Evolutionary conservation across 2,888 invertebrate genomes (phyloP).

Genomic region (Melipona beecheii): DNA sequence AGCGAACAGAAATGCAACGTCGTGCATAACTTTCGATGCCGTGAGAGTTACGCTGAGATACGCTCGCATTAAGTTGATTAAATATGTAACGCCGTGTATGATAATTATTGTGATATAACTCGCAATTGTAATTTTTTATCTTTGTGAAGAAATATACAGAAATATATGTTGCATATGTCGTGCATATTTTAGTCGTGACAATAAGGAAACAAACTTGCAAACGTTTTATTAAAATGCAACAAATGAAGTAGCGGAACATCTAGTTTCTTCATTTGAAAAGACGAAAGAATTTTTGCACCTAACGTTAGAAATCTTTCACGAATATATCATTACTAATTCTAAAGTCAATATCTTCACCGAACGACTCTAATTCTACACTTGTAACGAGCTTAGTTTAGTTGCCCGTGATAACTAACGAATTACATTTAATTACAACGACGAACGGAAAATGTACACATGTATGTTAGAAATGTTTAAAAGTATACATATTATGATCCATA

Average conservation of each 20-base stretch:
- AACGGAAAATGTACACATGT: no score
- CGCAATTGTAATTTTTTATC: not conserved
- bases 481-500: no score
- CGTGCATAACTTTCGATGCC: conserved; percentile 26
- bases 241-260: not conserved
- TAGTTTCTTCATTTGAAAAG: no score
- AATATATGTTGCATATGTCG: not conserved
- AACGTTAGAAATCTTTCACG: no score
- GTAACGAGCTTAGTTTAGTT: no score
- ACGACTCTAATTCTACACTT: no score
- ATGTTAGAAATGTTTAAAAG: no score
- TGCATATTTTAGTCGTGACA: not conserved
- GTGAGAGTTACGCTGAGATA: not conserved
- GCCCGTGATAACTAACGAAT: no score
- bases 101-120: conserved; percentile 26
- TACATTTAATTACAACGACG: no score
- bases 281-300: no score
- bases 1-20: not conserved
- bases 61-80: conserved; percentile 13
- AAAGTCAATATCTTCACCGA: no score
- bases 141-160: not conserved
- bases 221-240: not conserved
- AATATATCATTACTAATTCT: no score
- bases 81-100: not conserved
- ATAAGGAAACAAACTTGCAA: not conserved